phyloP scores from a whole-genome alignment of 2,797 vertebrate genomes.

The Falco cherrug region DNA sequence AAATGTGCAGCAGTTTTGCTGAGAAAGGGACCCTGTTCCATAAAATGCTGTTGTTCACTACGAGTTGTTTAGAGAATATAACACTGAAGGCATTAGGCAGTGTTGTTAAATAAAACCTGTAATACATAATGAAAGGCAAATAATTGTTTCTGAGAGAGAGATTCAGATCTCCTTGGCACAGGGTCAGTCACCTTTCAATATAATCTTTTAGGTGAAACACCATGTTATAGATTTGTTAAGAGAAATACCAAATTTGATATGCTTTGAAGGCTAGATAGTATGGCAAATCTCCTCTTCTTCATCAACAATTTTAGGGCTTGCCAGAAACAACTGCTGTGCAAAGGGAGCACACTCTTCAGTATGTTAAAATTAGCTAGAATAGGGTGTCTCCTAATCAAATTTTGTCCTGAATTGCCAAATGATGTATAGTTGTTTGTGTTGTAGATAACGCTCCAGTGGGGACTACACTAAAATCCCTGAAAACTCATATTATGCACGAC shows the following conservation, averaged over 20 bases:
- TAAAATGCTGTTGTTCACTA: neutral
- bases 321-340: constrained; percentile 49
- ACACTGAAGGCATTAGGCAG: neutral
- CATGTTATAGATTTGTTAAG: neutral
- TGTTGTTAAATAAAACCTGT: neutral
- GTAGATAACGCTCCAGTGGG: constrained; percentile 72
- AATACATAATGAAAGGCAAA: constrained; percentile 1
- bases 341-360: neutral
- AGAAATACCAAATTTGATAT: constrained; percentile 5
- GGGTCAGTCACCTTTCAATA: neutral
- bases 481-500: constrained; percentile 75
- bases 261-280: neutral
- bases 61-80: neutral
- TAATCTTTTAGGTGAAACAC: neutral
- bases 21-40: neutral
- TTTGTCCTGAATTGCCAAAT: constrained; percentile 69
- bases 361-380: constrained; percentile 64
- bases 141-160: neutral
- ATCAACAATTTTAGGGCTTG: neutral
- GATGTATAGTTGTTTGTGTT: constrained; percentile 72
- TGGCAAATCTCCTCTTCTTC: neutral
- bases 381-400: constrained; percentile 62
- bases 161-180: neutral
- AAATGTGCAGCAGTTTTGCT: neutral
- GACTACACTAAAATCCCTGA: constrained; percentile 74